Evolutionary conservation across 2,113 vertebrate genomes (phyloP).

Genomic region (Dissostichus mawsoni): DNA sequence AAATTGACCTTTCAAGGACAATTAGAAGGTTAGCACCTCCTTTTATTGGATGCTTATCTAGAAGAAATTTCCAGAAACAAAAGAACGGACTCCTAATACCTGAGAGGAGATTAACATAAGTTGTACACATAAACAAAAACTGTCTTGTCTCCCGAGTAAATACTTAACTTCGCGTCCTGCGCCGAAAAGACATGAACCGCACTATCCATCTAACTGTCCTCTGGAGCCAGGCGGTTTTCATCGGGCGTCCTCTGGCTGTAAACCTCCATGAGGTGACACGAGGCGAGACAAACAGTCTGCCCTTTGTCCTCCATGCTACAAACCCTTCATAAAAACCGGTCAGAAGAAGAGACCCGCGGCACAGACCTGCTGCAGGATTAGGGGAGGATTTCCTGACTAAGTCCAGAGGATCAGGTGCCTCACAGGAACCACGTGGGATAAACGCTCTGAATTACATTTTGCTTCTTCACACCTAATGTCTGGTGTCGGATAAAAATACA

Average conservation of each 20-base stretch:
- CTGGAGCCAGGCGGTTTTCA: slow-evolving; percentile 77
- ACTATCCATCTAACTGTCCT: slow-evolving; percentile 78
- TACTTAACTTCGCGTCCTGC: slow-evolving; percentile 81
- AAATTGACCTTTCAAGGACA: no score
- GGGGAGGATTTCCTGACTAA: slow-evolving; percentile 76
- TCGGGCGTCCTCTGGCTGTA: slow-evolving; percentile 4
- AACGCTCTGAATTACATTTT: slow-evolving; percentile 29
- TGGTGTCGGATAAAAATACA: no score
- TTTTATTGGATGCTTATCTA: no score
- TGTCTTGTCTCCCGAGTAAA: background rate
- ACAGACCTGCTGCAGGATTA: slow-evolving; percentile 75
- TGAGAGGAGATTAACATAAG: background rate
- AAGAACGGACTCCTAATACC: background rate
- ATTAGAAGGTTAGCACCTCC: no score
- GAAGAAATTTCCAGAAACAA: no score
- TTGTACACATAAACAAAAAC: background rate
- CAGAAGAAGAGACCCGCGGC: slow-evolving; percentile 17
- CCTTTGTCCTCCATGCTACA: background rate
- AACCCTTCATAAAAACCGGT: slow-evolving; percentile 4
- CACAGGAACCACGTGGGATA: slow-evolving; percentile 49
- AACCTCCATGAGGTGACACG: background rate
- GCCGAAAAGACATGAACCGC: slow-evolving; percentile 76
- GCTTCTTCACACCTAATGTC: slow-evolving; percentile 1
- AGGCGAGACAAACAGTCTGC: background rate
- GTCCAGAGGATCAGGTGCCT: slow-evolving; percentile 69